Base-by-base conservation (phyloP, 2,113 vertebrate genomes). In the Oncorhynchus kisutch region DNA sequence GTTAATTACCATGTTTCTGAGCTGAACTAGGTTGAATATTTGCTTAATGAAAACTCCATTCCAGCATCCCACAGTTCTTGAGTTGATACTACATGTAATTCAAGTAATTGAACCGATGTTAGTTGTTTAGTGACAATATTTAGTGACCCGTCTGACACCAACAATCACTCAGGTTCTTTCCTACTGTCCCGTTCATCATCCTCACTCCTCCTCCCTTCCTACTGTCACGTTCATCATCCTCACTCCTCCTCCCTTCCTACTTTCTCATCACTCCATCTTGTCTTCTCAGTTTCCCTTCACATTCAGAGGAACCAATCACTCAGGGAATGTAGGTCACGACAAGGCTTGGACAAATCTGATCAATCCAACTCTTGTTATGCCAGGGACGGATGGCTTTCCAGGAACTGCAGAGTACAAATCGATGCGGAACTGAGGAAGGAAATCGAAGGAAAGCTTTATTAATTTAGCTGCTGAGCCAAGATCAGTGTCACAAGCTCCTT, bases 331-430 rank as follows among this genome's bases (percentile, higher is more conserved):
- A 8, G 29, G 18, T 34, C 31, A 27, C 67, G 27, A 67, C 27
- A 22, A 68, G 31, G 67, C 27, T 34, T 68, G 31, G 31, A 31
- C 67, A 73, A 45, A 66, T 72, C 18, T 71, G 73, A 72, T 75
- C 73, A 27, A 70, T 39, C 20, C 14, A 71, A 78, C 62, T 67
- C 72, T 74, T 45, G 22, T 66, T 68, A 45, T 51, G 39, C 62
- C 51, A 18, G 54, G 78, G 66, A 24, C 34, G 22, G 3, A 45
- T 27, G 73, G 51, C 60, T 45, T 72, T 68, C 70, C 70, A 62
- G 74, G 73, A 80, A 80, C 70, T 22, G 64, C 65, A 68, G 12
- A 31, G 65, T 11, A 72, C 65, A 57, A 79, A 70, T 64, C 70
- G 48, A 57, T 70, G 48, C 7, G 18, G 27, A 29, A 68, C 67